Conservation (phyloP, 2,888 invertebrate genomes). For the Agrochola circellaris region DNA sequence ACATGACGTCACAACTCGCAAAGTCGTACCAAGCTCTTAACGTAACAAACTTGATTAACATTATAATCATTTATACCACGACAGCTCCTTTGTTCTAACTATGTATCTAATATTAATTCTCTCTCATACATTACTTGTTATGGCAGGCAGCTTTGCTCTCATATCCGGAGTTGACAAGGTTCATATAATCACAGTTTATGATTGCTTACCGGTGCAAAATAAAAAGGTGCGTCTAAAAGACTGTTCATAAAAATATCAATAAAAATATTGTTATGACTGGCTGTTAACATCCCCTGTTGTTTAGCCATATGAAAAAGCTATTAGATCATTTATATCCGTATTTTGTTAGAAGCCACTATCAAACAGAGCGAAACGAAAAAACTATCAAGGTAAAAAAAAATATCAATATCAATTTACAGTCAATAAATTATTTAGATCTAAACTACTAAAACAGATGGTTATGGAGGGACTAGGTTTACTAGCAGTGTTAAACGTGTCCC, state of each 20-base stretch:
- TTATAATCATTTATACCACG: constrained; percentile 33
- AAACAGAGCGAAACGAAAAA: no score
- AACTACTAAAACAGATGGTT: no score
- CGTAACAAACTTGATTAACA: constrained; percentile 39
- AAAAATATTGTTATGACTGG: background rate
- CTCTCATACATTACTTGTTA: constrained; percentile 18
- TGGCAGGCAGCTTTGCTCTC: background rate
- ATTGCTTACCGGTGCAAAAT: constrained; percentile 2
- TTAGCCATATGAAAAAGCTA: background rate
- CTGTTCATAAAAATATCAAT: background rate
- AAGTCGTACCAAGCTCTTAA: background rate
- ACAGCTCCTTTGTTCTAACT: constrained; percentile 32
- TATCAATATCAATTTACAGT: no score
- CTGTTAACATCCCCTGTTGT: background rate
- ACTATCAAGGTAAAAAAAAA: no score
- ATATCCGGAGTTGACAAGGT: constrained; percentile 8
- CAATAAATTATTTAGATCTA: no score
- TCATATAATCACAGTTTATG: background rate
- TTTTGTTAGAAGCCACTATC: no score
- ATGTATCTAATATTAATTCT: constrained; percentile 27
- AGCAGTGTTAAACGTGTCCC: no score
- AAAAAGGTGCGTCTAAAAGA: background rate
- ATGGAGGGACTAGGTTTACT: no score
- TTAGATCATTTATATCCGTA: no score
- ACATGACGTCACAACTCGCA: constrained; percentile 3